Evolutionary conservation across 2,888 invertebrate genomes (phyloP), one percentile per base, ranked within the genome.

Genomic region (Sympetrum striolatum): DNA sequence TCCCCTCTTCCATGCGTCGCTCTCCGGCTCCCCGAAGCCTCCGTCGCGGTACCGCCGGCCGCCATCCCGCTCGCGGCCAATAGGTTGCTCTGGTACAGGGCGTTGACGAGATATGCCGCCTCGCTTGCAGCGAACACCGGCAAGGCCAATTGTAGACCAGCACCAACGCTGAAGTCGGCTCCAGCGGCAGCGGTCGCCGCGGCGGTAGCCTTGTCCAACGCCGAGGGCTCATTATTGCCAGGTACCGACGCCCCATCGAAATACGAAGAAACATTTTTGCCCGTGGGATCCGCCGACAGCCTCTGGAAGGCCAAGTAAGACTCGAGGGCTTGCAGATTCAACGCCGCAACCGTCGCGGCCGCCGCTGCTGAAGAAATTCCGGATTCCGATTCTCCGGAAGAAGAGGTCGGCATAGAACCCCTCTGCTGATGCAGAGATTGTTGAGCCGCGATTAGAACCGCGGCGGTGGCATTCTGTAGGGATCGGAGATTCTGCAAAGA

Each of bases 311-410:
- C 96, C 93, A 98, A 95, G 94, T 98, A 98, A 81, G 97, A 97
- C 95, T 98, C 98, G 91, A 98, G 94, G 48, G 98, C 98, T 94
- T 98, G 98, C 60, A 98, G 95, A 93, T 97, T 97, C 35, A 98
- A 95, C 0, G 98, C 98, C 64, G 97, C 97, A 15, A 86, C 86
- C 14, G 86, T 86, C 22, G 86, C 86, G 22, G 86, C 86, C 64
- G 97, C 97, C 14, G 97, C 97, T 6, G 97, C 97, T 2, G 97
- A 97, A 92, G 60, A 60, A 3, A 58, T 60, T 0, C 60, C 58
- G 14, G 91, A 80, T 39, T 86, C 90, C 79, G 90, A 90, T 31
- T 90, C 90, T 82, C 90, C 81, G 90, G 91, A 58, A 91, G 92
- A 81, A 35, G 91, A 91, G 4, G 92, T 73, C 15, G 81, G 90